Evolutionary conservation across 1,140 invertebrate genomes (phyloP).

Genomic region (Batillaria attramentaria): DNA sequence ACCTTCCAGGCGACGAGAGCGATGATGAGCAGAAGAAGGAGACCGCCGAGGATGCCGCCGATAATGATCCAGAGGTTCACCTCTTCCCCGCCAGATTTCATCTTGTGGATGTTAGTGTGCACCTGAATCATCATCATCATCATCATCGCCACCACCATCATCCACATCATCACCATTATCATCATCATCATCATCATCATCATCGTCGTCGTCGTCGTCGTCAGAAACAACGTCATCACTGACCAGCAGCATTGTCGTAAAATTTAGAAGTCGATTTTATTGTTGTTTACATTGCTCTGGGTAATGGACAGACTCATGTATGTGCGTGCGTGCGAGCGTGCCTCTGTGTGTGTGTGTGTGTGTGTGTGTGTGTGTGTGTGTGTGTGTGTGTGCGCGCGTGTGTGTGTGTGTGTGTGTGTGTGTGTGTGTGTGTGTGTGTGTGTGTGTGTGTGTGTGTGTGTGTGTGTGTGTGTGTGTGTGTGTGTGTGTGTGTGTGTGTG

Average conservation of each 20-base stretch:
- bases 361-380: slow-evolving; percentile 17
- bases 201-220: not conserved
- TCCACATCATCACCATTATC: not conserved
- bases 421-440: not conserved
- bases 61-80: slow-evolving; percentile 51
- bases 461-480: slow-evolving; percentile 10
- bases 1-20: slow-evolving; percentile 46
- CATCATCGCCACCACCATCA: too few species aligned
- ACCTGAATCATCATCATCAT: too few species aligned
- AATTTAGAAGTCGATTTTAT: not conserved
- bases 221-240: not conserved
- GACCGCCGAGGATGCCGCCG: slow-evolving; percentile 45
- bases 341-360: not conserved
- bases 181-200: slow-evolving; percentile 1
- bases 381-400: not conserved
- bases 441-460: not conserved
- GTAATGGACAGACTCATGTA: not conserved
- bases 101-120: not conserved
- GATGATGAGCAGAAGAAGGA: slow-evolving; percentile 39
- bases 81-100: too few species aligned
- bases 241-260: not conserved
- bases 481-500: slow-evolving; percentile 1
- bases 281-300: not conserved
- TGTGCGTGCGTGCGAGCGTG: not conserved
- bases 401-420: not conserved